Conservation (phyloP, 2,797 vertebrate species). For the Sardinella longiceps region DNA sequence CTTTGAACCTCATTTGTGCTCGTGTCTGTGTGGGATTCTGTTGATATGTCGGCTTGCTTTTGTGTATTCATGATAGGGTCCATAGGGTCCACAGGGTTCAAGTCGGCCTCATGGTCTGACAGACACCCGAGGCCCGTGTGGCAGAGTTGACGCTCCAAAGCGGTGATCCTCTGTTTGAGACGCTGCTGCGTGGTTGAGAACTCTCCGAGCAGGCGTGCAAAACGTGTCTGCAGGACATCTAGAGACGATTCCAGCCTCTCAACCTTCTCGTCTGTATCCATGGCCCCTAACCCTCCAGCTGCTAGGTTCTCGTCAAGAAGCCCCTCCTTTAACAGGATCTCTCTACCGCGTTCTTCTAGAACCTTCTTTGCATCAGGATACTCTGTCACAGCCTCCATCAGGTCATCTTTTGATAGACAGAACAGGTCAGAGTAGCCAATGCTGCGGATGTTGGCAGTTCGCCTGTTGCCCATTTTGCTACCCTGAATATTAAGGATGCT, state of each 20-base stretch:
- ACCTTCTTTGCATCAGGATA: constrained; percentile 92
- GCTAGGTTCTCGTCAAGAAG: constrained; percentile 85
- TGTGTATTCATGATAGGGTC: neutral
- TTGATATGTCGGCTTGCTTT: neutral
- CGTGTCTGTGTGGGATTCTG: constrained; percentile 11
- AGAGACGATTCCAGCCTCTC: constrained; percentile 82
- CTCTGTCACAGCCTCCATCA: constrained; percentile 92
- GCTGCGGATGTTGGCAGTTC: constrained; percentile 92
- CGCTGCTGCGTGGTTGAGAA: constrained; percentile 84
- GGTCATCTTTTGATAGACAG: constrained; percentile 93
- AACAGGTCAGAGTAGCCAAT: constrained; percentile 96
- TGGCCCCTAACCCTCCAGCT: constrained; percentile 63
- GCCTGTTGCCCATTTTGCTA: constrained; percentile 94
- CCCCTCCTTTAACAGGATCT: constrained; percentile 91
- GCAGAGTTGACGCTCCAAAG: constrained; percentile 74
- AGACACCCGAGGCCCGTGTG: constrained; percentile 49
- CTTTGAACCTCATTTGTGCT: constrained; percentile 1
- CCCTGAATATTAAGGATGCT: constrained; percentile 96
- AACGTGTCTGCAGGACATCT: constrained; percentile 82
- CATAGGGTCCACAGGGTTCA: no score
- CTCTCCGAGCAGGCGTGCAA: constrained; percentile 84
- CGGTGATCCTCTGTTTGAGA: constrained; percentile 86
- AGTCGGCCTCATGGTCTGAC: constrained; percentile 45
- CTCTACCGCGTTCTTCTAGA: constrained; percentile 90
- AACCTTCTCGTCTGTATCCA: constrained; percentile 82